Evolutionary conservation across 1,140 invertebrate species (phyloP), one percentile per base, ranked within the genome.

Genomic region (Galleria mellonella): DNA sequence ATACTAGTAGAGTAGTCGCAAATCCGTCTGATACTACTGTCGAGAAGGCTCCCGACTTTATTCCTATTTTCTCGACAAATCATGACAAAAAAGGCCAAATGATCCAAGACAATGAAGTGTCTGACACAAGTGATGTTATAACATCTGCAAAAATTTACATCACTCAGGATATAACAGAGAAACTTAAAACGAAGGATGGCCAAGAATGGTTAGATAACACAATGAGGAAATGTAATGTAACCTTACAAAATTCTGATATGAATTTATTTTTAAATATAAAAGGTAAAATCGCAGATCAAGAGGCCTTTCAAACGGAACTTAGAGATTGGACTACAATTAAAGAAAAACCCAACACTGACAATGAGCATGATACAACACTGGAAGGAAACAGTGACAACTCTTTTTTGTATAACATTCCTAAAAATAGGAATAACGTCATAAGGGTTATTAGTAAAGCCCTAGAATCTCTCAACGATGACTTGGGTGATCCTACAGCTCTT

Each of bases 101-200:
- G n/a, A 81, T 85, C 37, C 76, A 83, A 50, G 74, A 82, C 23
- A 83, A 79, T 47, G 74, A 84, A 62, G 73, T 84, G 6, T 82
- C 81, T 0, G 74, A 83, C 28, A 82, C 78, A 0, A 84, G 72
- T 39, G 70, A 77, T 13, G 72, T 71, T 6, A 54, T 79, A 4
- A 78, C 74, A 12, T 68, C 71, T 0, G 84, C 86, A 0, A 78
- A 84, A 15, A 86, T 89, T 29, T 77, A 87, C 33, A 53, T 89
- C 41, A 75, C 77, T 0, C 72, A 72, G 11, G 73, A 84, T 13
- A 68, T 88, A 28, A 77, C 65, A 8, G 77, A 86, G 12, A 78
- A 82, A 47, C 59, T 89, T 1, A 79, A 83, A 17, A 72, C 74
- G 13, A 61, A 71, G 4, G 81, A 85, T n/a, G 87, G 87, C 8